Conservation (phyloP, 2,797 vertebrate genomes). For the Nasua narica region DNA sequence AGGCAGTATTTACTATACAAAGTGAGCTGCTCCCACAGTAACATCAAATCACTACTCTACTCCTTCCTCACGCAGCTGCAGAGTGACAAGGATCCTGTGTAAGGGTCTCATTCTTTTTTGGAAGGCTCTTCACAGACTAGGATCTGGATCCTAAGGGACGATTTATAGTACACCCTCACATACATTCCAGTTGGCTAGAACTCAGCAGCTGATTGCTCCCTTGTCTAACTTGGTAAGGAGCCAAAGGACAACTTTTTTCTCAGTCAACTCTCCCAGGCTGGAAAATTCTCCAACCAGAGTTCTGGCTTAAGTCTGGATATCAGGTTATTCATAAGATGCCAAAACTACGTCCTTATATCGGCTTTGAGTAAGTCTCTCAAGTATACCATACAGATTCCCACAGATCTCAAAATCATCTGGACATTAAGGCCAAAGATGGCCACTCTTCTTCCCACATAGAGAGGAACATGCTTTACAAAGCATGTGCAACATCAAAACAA, state of each 20-base stretch:
- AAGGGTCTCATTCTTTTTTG: slow-evolving; percentile 56
- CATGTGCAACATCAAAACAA: slow-evolving; percentile 37
- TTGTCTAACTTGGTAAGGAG: slow-evolving; percentile 69
- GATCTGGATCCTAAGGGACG: slow-evolving; percentile 50
- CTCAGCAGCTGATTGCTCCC: slow-evolving; percentile 71
- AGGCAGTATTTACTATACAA: background rate
- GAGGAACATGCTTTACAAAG: slow-evolving; percentile 49
- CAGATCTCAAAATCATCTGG: slow-evolving; percentile 62
- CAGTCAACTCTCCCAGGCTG: slow-evolving; percentile 69
- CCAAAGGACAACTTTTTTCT: slow-evolving; percentile 70
- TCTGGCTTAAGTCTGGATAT: slow-evolving; percentile 72
- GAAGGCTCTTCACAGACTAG: slow-evolving; percentile 57
- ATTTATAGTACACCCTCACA: slow-evolving; percentile 57
- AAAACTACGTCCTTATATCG: slow-evolving; percentile 72
- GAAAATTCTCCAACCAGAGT: slow-evolving; percentile 68
- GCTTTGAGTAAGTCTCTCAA: slow-evolving; percentile 71
- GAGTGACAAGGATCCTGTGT: background rate
- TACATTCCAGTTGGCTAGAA: slow-evolving; percentile 65
- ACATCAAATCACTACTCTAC: slow-evolving; percentile 33
- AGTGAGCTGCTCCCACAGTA: slow-evolving; percentile 27
- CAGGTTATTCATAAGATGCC: slow-evolving; percentile 71
- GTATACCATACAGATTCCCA: slow-evolving; percentile 63
- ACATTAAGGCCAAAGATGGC: slow-evolving; percentile 40
- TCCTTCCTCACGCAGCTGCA: slow-evolving; percentile 40
- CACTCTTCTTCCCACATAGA: slow-evolving; percentile 30